Evolutionary conservation across 2,797 vertebrate genomes (phyloP), one percentile per base, ranked within the genome.

Genomic region (Adrianichthys oophorus): DNA sequence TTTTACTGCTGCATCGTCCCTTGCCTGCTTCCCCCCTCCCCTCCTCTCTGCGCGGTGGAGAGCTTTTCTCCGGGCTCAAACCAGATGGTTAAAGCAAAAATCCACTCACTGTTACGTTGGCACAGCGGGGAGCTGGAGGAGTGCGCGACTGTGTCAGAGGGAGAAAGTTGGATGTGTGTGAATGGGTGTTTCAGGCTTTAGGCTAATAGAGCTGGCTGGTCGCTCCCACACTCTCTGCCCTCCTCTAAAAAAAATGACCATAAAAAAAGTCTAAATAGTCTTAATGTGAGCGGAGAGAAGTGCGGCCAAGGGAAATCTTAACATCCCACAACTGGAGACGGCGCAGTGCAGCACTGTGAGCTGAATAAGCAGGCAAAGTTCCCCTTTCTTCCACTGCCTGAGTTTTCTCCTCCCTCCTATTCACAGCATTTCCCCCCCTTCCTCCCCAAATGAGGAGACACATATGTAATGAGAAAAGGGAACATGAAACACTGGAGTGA

Each of bases 1-100:
- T 75, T 75, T 81, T 62, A 89, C 59, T 82, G 72, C 77, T 82
- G 82, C 87, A 90, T 90, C 55, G 81, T 89, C 82, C 68, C 81
- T 49, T 65, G 10, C 59, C 54, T 52, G 21, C 46, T 15, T 58
- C 19, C 17, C 32, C 45, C 52, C 37, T 37, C 18, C 14, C 55
- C 56, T 24, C 48, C 42, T 48, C 66, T 29, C 48, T 52, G 63
- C 70, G 65, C 65, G 64, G 80, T 71, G 66, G 62, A 76, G 45
- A 37, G 75, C 56, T 58, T 79, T 55, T 52, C 76, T 62, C 67
- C 56, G 69, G 17, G 18, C 76, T 71, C 80, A 54, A 15, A 65
- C 61, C 74, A 78, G 76, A 80, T 69, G 81, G 64, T 72, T 74
- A 53, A 59, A 59, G 61, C 78, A 80, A 78, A 80, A 87, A 37